Conservation (phyloP, 2,888 invertebrate species). For the Bruchidius siliquastri region DNA sequence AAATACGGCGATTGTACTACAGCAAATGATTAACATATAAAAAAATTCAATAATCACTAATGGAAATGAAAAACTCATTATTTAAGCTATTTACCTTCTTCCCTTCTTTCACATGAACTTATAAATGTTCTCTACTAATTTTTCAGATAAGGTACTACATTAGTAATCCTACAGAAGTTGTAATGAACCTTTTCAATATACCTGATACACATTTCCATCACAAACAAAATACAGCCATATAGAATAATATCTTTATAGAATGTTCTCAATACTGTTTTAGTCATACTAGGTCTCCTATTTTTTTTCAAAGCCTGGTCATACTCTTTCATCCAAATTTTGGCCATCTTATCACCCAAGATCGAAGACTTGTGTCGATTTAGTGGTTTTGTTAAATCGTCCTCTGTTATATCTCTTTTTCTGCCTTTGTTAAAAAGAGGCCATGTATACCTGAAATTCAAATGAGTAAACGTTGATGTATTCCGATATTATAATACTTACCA, state of each 20-base stretch:
- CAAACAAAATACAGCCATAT: slow-evolving; percentile 53
- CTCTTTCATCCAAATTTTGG: slow-evolving; percentile 59
- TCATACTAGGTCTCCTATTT: slow-evolving; percentile 55
- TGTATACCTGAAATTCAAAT: slow-evolving; percentile 31
- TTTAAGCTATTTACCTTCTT: too few species aligned
- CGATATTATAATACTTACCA: slow-evolving; percentile 23
- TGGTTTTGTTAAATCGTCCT: slow-evolving; percentile 62
- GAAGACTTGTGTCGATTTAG: slow-evolving; percentile 58
- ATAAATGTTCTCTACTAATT: too few species aligned
- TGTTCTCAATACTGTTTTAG: slow-evolving; percentile 53
- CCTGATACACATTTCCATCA: slow-evolving; percentile 51
- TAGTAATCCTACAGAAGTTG: too few species aligned
- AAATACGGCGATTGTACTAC: too few species aligned
- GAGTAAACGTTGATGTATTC: background rate
- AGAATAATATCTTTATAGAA: slow-evolving; percentile 55
- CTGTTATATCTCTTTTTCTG: slow-evolving; percentile 34
- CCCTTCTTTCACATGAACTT: too few species aligned
- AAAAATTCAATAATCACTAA: too few species aligned
- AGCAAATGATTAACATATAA: too few species aligned
- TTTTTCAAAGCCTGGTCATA: slow-evolving; percentile 44
- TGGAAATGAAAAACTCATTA: too few species aligned
- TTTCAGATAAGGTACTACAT: too few species aligned
- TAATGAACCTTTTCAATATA: slow-evolving; percentile 3
- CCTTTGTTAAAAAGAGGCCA: slow-evolving; percentile 36
- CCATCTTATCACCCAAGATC: slow-evolving; percentile 55